phyloP scores from a whole-genome alignment of 2,113 vertebrate genomes.

The Oxyruncus cristatus region DNA sequence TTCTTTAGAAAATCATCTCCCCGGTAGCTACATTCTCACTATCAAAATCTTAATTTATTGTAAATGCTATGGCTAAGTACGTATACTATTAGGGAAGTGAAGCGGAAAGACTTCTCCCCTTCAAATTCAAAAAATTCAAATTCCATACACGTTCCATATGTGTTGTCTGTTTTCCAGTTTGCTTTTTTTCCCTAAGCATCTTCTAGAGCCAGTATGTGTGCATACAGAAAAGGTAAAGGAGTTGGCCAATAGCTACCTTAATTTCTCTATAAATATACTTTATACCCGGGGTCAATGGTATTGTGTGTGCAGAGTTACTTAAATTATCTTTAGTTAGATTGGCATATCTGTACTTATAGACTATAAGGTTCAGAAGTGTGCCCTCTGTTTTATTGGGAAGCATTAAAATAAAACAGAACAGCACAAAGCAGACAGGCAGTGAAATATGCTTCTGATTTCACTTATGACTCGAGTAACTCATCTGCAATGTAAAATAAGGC shows the following conservation, averaged over 20 bases:
- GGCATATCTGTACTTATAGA: constrained; percentile 53
- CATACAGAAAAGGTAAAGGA: neutral
- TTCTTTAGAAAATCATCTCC: neutral
- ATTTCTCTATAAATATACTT: neutral
- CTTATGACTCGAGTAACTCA: constrained; percentile 67
- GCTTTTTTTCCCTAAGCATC: neutral
- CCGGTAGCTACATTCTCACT: neutral
- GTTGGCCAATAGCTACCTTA: neutral
- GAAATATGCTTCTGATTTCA: constrained; percentile 70
- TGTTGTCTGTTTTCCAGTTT: neutral
- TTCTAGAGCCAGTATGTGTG: neutral
- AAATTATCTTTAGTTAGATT: constrained; percentile 63
- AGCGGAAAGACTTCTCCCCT: neutral
- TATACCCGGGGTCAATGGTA: neutral
- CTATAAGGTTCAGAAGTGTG: constrained; percentile 55
- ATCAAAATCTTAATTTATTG: neutral
- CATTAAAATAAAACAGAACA: constrained; percentile 69
- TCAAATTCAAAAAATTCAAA: neutral
- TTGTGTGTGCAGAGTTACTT: constrained; percentile 24
- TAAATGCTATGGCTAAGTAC: neutral
- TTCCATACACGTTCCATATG: neutral
- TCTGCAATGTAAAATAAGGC: constrained; percentile 69
- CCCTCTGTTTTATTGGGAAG: constrained; percentile 68
- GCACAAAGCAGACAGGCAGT: constrained; percentile 53
- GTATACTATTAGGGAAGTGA: neutral